Evolutionary conservation across 64 coral and sea anemone genomes (phyloP), one percentile per base, ranked within the genome.

Genomic region (Montipora cactus): DNA sequence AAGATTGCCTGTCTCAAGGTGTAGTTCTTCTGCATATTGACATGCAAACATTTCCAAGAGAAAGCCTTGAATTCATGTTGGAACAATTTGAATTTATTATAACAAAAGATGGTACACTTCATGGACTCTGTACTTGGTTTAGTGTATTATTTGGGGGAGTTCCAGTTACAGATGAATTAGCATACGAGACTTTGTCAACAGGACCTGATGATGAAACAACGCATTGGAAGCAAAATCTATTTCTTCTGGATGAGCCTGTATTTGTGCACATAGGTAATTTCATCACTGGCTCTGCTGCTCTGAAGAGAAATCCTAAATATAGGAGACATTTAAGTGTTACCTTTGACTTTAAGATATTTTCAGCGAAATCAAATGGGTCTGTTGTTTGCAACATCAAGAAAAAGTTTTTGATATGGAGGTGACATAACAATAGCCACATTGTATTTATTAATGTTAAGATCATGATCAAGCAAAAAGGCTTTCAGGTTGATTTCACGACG

Each of bases 191-290:
- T 23, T 74, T 98, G 28, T 89, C 93, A 76, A 98, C 96, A 19
- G 61, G 44, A 15, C 96, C 96, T 59, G 79, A 69, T 79, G n/a
- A 87, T 67, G 55, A 95, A 74, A 1, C 77, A 13, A 98, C 96
- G 0, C 96, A 98, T 72, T 98, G 96, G 96, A 98, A 98, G 49
- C 96, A 98, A 62, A 94, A 98, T 76, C 74, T 98, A 15, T 98
- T 98, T 88, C 71, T 98, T 52, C 64, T 98, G 59, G 96, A 98
- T 28, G 68, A 95, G 5, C 90, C 96, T 80, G 79, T 98, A 20
- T 70, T 59, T 95, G 96, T 98, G 62, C 7, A 50, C 13, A 75
- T 1, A 12, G 93, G 93, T 2, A 90, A 98, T 44, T 21, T 84
- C 20, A 84, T 98, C 12, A 78, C 82, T 85, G 96, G 96, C 52